Base-by-base conservation (phyloP, 2,113 vertebrate genomes). In the Uria aalge region DNA sequence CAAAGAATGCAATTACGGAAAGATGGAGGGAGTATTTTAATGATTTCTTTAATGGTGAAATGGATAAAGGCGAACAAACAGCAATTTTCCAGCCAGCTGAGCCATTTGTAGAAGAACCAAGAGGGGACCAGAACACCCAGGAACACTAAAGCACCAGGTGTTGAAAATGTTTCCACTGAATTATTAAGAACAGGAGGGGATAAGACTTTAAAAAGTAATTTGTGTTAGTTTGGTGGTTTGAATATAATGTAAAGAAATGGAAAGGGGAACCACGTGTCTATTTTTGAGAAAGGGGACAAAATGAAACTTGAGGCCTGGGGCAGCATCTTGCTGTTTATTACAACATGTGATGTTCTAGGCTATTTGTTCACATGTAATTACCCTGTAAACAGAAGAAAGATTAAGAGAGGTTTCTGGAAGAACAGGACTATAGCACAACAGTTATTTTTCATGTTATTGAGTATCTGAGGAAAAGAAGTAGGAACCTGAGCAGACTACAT, bases 51-150 rank as follows among this genome's bases (percentile, higher is more conserved):
- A 85, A 64, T 64, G 19, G 29, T 66, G 69, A 74, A 81, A 59
- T 52, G 78, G 47, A 53, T 79, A 80, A 88, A 86, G 32, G 55
- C 0, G 0, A 81, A 80, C 47, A 91, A 85, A 76, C 68, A 71
- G 36, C 74, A 80, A 20, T 93, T 90, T 94, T 77, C 38, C 77
- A 78, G 77, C 32, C 85, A 92, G 52, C 84, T 89, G 81, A 95
- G 56, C 56, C 34, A 21, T 86, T 89, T 93, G 38, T 71, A 43
- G 77, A 47, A 72, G 66, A 77, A 84, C 9, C 38, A 81, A 77
- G 80, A 84, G 45, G 32, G 0, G 0, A 89, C 43, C 50, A 77
- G 50, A 87, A 85, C 81, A 92, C 32, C 26, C 41, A 78, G 90
- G 50, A 91, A n/a, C 60, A 45, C 50, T 77, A 62, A 62, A 81